phyloP scores from a whole-genome alignment of 2,797 vertebrate species.

The Echeneis naucrates region DNA sequence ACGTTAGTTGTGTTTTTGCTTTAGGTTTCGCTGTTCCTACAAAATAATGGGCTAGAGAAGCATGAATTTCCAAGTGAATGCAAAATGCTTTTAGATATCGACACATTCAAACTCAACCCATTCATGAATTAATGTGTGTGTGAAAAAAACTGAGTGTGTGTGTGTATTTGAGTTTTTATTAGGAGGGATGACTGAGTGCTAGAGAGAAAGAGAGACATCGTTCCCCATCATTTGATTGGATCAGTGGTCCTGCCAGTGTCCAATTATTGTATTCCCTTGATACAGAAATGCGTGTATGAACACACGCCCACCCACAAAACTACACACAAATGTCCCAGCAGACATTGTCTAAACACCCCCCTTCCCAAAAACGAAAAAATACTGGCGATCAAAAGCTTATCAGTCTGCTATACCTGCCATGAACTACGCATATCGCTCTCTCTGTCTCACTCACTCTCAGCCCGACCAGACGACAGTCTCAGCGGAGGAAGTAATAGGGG shows the following conservation, averaged over 20 bases:
- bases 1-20: not conserved
- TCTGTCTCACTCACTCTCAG: not conserved
- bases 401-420: slow-evolving; percentile 18
- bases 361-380: not conserved
- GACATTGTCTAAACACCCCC: not conserved
- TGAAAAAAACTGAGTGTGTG: slow-evolving; percentile 17
- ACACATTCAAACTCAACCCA: slow-evolving; percentile 11
- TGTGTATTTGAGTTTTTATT: not conserved
- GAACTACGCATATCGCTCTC: not conserved
- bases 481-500: slow-evolving; percentile 34
- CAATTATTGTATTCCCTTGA: slow-evolving; percentile 52
- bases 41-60: not conserved
- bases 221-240: slow-evolving; percentile 53
- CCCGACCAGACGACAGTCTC: slow-evolving; percentile 18
- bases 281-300: not conserved
- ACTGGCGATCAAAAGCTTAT: not conserved
- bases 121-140: slow-evolving; percentile 18
- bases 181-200: not conserved
- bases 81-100: not conserved
- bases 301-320: slow-evolving; percentile 29
- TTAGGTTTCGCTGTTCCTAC: not conserved
- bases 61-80: not conserved
- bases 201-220: slow-evolving; percentile 37
- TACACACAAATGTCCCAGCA: not conserved
- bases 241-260: slow-evolving; percentile 43